Evolutionary conservation across 2,888 invertebrate genomes (phyloP), one percentile per base, ranked within the genome.

Genomic region (Aporophyla lueneburgensis): DNA sequence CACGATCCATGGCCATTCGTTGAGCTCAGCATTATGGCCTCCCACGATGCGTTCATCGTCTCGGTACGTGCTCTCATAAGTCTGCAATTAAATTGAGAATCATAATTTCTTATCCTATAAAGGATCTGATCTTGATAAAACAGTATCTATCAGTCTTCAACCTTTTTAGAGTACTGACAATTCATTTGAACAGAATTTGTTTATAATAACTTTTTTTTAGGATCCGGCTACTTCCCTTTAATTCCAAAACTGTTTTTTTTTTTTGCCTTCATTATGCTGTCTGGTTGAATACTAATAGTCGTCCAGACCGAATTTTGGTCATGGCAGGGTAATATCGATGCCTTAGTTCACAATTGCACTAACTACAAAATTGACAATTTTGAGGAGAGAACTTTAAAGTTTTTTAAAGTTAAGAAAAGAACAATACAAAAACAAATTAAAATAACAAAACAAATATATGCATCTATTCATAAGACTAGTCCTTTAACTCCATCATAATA

Each of bases 1-100:
- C 1, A 98, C 98, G 51, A 98, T 98, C 98, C 98, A 98, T 10
- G 99, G 99, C 98, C 98, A 99, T 93, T 98, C 98, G 88, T 98
- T 97, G 16, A 97, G 97, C 73, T 98, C 98, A 1, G 99, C 98
- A 91, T 98, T 98, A 81, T 98, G 98, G 0, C 99, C 99, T 24
- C 98, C 98, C 6, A 99, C 98, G 85, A 99, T 99, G 68, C 98
- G 97, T 89, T 98, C 98, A 91, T 98, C 98, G 90, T 98, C 98
- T 86, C 94, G 90, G 67, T 90, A 90, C 16, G 91, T 90, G 74
- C 92, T 94, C 83, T 93, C 95, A 73, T 95, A 95, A 16, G 93
- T 85, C 95, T 95, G 86, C 56, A 72, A 75, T 76, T 40, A 21
- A 49, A 59, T 40, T n/a, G 12, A 19, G 61, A 67, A 43, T 43